Evolutionary conservation across 2,113 vertebrate species (phyloP).

Genomic region (Castor canadensis): DNA sequence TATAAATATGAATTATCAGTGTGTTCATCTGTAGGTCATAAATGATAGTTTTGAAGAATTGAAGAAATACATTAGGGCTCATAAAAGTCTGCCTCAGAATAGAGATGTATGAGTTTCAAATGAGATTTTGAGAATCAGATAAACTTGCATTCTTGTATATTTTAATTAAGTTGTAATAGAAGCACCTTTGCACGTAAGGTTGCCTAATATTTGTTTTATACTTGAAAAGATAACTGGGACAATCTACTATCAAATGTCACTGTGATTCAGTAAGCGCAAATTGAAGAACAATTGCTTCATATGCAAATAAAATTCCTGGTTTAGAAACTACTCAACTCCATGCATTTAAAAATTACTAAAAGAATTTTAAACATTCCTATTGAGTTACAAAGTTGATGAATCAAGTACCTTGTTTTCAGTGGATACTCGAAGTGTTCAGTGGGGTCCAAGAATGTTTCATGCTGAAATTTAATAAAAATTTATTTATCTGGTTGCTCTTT

Average conservation of each 20-base stretch:
- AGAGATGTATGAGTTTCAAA: constrained; percentile 53
- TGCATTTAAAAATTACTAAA: background rate
- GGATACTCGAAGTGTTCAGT: too few species aligned
- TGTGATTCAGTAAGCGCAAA: background rate
- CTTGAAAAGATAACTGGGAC: background rate
- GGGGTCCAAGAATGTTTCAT: background rate
- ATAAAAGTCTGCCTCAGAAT: background rate
- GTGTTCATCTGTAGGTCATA: constrained; percentile 16
- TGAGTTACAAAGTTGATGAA: background rate
- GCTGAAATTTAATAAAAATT: background rate
- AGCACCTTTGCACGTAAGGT: background rate
- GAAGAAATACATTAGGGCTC: constrained; percentile 33
- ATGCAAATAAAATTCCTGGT: too few species aligned
- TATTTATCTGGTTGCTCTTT: background rate
- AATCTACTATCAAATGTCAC: background rate
- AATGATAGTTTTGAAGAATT: constrained; percentile 51
- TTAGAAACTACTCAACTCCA: background rate
- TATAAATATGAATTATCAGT: constrained; percentile 36
- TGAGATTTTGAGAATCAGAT: constrained; percentile 17
- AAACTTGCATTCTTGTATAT: background rate
- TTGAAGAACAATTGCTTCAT: background rate
- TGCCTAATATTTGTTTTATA: background rate
- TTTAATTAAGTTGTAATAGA: background rate
- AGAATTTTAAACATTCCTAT: background rate
- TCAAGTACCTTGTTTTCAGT: background rate